Percentiles rank a stretch among this genome's conserved stretches.
Evolutionary conservation across 2,113 vertebrate genomes (phyloP).

Genomic region (Monopterus albus): DNA sequence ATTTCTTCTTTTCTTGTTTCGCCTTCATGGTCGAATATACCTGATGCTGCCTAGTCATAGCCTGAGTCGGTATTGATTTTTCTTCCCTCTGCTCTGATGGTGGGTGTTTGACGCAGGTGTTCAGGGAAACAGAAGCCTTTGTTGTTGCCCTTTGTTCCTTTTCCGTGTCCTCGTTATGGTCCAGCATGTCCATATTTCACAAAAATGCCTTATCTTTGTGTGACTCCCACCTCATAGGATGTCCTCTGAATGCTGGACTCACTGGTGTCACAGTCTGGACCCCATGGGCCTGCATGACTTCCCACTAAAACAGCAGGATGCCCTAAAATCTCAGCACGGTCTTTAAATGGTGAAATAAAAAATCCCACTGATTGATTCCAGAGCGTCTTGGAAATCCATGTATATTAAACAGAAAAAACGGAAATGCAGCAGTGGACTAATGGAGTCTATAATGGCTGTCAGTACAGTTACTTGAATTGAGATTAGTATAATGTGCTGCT

Average conservation of each 20-base stretch:
- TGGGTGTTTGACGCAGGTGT: constrained; percentile 64
- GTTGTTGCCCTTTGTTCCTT: constrained; percentile 57
- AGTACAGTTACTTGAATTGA: constrained; percentile 29
- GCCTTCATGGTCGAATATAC: constrained; percentile 62
- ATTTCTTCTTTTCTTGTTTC: constrained; percentile 37
- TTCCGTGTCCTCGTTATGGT: constrained; percentile 17
- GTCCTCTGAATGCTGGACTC: constrained; percentile 21
- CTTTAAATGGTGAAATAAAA: constrained; percentile 37
- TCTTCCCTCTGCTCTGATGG: constrained; percentile 52
- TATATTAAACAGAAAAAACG: constrained; percentile 33
- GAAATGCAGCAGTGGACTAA: constrained; percentile 30
- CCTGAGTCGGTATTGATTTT: constrained; percentile 72
- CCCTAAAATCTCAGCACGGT: neutral
- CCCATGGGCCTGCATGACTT: neutral
- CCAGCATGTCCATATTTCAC: constrained; percentile 28
- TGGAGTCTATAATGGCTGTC: constrained; percentile 39
- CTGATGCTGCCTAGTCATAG: constrained; percentile 53
- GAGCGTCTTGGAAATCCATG: constrained; percentile 11
- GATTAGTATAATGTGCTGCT: constrained; percentile 28
- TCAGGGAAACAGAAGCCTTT: constrained; percentile 49
- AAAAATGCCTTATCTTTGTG: constrained; percentile 9
- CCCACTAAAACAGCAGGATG: neutral
- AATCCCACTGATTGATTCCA: constrained; percentile 24
- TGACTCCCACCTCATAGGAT: neutral
- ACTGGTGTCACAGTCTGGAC: constrained; percentile 9